A percentile compares a stretch with the other conserved stretches of the same genome.
Evolutionary conservation across 2,888 invertebrate species (phyloP).

Genomic region (Cephus pulcher): DNA sequence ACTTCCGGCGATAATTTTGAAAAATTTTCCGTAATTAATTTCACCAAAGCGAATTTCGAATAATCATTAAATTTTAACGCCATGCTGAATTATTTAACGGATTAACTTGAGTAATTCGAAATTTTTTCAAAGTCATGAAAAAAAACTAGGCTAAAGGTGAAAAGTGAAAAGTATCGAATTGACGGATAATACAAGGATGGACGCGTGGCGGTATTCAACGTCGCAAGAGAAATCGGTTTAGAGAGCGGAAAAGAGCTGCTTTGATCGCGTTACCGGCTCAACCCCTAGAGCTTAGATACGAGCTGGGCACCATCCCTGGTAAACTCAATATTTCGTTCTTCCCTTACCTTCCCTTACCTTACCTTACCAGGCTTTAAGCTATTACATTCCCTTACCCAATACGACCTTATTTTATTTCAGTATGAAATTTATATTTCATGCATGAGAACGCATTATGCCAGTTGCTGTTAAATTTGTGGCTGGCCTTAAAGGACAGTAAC

Average conservation of each 20-base stretch:
- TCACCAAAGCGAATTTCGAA: not conserved
- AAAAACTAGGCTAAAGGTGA: not conserved
- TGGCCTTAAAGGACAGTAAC: not conserved
- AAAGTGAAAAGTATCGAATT: not conserved
- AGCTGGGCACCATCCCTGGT: constrained; percentile 22
- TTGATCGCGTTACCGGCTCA: constrained; percentile 54
- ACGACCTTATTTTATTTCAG: constrained; percentile 11
- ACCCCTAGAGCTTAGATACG: constrained; percentile 46
- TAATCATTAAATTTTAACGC: not conserved
- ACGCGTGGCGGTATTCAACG: constrained; percentile 3
- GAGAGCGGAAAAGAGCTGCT: constrained; percentile 43
- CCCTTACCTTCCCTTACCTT: constrained; percentile 16
- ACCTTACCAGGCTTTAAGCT: not conserved
- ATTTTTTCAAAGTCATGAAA: not conserved
- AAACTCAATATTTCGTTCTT: constrained; percentile 24
- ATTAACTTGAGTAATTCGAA: not conserved
- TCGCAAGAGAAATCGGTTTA: constrained; percentile 47
- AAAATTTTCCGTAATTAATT: not conserved
- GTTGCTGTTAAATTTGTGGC: not conserved
- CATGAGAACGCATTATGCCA: constrained; percentile 7
- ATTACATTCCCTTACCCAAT: constrained; percentile 4
- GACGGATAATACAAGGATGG: not conserved
- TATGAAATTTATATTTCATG: constrained; percentile 7
- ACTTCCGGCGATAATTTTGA: not conserved
- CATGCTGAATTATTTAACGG: not conserved